Base-by-base conservation (phyloP, 2,888 invertebrate species). In the Plebejus argus region DNA sequence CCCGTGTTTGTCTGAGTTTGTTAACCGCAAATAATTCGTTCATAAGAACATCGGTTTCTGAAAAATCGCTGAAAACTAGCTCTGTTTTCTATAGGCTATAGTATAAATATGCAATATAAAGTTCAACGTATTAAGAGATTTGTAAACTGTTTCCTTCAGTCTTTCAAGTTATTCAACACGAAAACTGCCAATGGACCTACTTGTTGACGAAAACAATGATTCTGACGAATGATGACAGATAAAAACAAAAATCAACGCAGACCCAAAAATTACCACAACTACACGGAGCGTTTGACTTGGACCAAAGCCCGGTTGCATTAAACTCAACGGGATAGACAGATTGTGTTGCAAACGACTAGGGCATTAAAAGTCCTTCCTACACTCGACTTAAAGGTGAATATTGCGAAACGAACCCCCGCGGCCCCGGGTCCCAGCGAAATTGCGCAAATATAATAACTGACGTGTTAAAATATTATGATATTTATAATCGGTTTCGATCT, bases 301-400 rank as follows among this genome's bases (percentile, higher is more conserved):
- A 61, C 78, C 77, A 77, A 77, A 70, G 61, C 77, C 77, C 70
- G 77, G 77, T 78, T 76, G 49, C 78, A 78, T 78, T 78, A 66
- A 78, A 33, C n/a, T 70, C 18, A 66, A 74, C 20, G 71, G 56
- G 75, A 77, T 77, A 75, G 33, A 72, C 45, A 66, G 76, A 77
- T 77, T 77, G 77, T 70, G 76, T 77, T 76, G 61, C 23, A 78
- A 77, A 75, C 15, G 72, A 72, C 72, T 74, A 15, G 23, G 53
- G 45, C 49, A 74, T 45, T 45, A 49, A 74, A 74, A 49, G 74
- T 49, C 74, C 74, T 74, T 74, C 74, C 74, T 74, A 74, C 74
- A 74, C 74, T 74, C 45, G 74, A 45, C 86, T 86, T 86, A 88
- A 89, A 88, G 86, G 86, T 83, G 84, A 83, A 77, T 78, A 79